Percentiles rank a stretch among this genome's conserved stretches.
Evolutionary conservation across 2,888 invertebrate species (phyloP).

Genomic region (Embidobia sp.): DNA sequence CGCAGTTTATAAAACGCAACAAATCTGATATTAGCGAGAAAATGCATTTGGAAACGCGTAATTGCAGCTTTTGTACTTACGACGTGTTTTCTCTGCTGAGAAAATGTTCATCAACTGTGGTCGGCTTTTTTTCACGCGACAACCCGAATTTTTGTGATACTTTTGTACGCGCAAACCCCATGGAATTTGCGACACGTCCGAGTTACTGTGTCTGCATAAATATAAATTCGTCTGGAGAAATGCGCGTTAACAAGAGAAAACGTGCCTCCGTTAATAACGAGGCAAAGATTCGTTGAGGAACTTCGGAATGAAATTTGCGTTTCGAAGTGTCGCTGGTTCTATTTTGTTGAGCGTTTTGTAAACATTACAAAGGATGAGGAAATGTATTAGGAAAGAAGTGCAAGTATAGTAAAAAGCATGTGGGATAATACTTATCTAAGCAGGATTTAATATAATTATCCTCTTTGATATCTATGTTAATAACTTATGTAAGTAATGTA

Average conservation of each 20-base stretch:
- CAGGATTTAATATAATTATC: neutral
- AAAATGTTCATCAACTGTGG: slow-evolving; percentile 30
- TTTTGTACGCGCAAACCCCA: slow-evolving; percentile 25
- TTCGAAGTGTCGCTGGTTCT: slow-evolving; percentile 45
- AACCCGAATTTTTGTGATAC: slow-evolving; percentile 37
- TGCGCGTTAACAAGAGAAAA: slow-evolving; percentile 43
- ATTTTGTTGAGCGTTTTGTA: slow-evolving; percentile 54
- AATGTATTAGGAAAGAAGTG: slow-evolving; percentile 54
- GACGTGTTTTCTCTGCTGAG: neutral
- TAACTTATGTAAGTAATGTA: no score
- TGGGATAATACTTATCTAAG: neutral
- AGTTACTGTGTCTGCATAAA: slow-evolving; percentile 59
- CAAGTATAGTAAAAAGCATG: slow-evolving; percentile 10
- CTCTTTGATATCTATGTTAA: no score
- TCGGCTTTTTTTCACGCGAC: slow-evolving; percentile 20
- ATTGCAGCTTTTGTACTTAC: slow-evolving; percentile 2
- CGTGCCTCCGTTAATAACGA: slow-evolving; percentile 64
- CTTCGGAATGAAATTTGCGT: slow-evolving; percentile 55
- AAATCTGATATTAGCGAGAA: neutral
- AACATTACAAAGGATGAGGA: slow-evolving; percentile 49
- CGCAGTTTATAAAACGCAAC: no score
- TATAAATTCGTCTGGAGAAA: slow-evolving; percentile 52
- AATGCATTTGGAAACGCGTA: neutral
- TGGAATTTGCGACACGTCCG: slow-evolving; percentile 55
- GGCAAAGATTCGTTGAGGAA: slow-evolving; percentile 60